Percentiles rank a stretch among this genome's conserved stretches.
phyloP scores from a whole-genome alignment of 1,140 invertebrate species.

The Atta colombica region DNA sequence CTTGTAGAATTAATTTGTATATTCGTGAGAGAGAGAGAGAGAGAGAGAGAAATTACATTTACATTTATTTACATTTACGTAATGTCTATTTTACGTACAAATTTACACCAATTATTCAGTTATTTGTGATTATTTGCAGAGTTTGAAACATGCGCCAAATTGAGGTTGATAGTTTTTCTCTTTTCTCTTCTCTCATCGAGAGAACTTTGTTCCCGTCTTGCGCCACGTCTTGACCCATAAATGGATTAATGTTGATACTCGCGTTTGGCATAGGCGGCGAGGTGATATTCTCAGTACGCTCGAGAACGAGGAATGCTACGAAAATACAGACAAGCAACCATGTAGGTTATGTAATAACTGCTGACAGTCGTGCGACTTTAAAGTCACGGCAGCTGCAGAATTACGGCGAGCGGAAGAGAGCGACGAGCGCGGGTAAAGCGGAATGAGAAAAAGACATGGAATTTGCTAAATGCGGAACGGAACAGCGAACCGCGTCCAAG shows the following conservation, averaged over 20 bases:
- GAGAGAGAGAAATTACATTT: neutral
- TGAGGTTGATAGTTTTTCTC: neutral
- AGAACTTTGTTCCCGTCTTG: conserved; percentile 32
- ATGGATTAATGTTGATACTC: conserved; percentile 53
- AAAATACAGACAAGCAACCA: conserved; percentile 57
- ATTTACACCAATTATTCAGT: neutral
- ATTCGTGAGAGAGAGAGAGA: neutral
- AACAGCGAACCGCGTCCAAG: conserved; percentile 69
- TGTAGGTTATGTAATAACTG: conserved; percentile 68
- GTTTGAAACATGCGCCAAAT: conserved; percentile 24
- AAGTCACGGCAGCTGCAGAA: conserved; percentile 38
- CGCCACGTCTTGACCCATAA: neutral
- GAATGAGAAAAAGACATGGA: conserved; percentile 57
- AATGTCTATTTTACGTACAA: conserved; percentile 6
- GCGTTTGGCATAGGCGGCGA: conserved; percentile 41
- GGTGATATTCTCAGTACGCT: conserved; percentile 18
- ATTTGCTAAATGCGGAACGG: conserved; percentile 75
- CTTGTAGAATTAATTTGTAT: neutral
- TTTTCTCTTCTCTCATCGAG: neutral
- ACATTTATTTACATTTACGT: too few relatives aligned
- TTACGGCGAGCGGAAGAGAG: conserved; percentile 37
- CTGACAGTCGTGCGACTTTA: conserved; percentile 43
- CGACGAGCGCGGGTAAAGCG: conserved; percentile 31
- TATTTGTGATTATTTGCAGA: neutral
- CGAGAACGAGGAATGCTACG: conserved; percentile 21